Base-by-base conservation (phyloP, 2,113 vertebrate genomes). In the Junco hyemalis region DNA sequence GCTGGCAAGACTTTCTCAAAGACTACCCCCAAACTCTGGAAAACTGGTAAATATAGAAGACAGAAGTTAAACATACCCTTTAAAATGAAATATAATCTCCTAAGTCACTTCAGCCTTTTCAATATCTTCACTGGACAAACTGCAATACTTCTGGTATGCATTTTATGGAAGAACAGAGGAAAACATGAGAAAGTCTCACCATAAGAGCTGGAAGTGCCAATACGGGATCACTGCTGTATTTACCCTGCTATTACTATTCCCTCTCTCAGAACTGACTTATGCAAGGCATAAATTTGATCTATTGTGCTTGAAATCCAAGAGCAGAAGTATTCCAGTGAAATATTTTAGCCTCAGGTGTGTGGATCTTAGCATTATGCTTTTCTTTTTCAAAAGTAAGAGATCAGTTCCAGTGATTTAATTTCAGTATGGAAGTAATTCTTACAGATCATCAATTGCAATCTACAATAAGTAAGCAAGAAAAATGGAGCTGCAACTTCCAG, bases 381-480 rank as follows among this genome's bases (percentile, higher is more conserved):
- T 89, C 84, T 78, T 10, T 96, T 84, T 91, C 84, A 64, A 87
- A 95, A 91, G 51, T 73, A 81, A 91, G 77, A 89, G 81, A 94
- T 84, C 81, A 38, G 87, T 96, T 95, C 69, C 77, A 86, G 33
- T 87, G 84, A 81, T 95, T 95, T 94, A 91, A 96, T 96, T 96
- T 84, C 77, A 94, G 51, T 91, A 92, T 54, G 47, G 56, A 60
- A 95, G 60, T 81, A 95, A 94, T 92, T 73, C 84, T 78, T 92
- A 86, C 73, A 89, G 89, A 87, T 89, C 77, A 91, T 83, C 77
- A 94, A 74, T 66, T 86, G 47, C 50, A 78, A 51, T 91, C 77
- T 91, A 29, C 38, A 78, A 80, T 74, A 92, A 63, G 73, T 66
- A 87, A 91, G 90, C 73, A 95, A 91, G 87, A 78, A 92, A 94